A percentile compares a stretch with the other conserved stretches of the same genome.
Evolutionary conservation across 1,140 invertebrate species (phyloP).

Genomic region (Drosophila nigromelanica): DNA sequence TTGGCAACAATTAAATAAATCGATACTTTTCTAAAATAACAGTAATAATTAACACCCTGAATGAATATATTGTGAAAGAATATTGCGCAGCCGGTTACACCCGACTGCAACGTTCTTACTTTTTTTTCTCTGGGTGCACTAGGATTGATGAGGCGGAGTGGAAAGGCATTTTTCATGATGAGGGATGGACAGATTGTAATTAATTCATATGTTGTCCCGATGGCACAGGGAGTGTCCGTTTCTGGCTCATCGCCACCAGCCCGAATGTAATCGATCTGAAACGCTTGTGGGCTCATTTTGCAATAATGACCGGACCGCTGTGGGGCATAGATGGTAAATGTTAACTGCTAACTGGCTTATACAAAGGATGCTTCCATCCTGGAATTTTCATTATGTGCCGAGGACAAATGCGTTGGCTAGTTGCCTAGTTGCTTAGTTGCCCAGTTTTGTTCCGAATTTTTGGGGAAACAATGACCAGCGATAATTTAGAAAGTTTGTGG

Average conservation of each 20-base stretch:
- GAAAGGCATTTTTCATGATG: slow-evolving; percentile 27
- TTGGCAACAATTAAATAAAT: no score
- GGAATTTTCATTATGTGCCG: slow-evolving; percentile 38
- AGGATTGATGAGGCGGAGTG: background rate
- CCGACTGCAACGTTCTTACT: no score
- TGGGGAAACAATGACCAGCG: slow-evolving; percentile 54
- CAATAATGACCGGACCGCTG: slow-evolving; percentile 3
- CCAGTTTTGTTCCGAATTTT: slow-evolving; percentile 20
- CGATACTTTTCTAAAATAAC: no score
- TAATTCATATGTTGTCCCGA: slow-evolving; percentile 45
- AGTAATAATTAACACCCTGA: no score
- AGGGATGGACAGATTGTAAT: slow-evolving; percentile 36
- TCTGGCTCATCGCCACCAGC: slow-evolving; percentile 5
- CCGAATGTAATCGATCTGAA: slow-evolving; percentile 33
- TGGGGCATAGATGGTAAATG: background rate
- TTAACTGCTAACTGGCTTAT: background rate
- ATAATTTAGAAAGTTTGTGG: slow-evolving; percentile 59
- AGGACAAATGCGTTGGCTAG: slow-evolving; percentile 20
- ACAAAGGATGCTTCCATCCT: slow-evolving; percentile 15
- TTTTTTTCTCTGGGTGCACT: no score
- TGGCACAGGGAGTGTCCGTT: background rate
- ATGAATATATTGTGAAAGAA: no score
- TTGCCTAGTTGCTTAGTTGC: slow-evolving; percentile 5
- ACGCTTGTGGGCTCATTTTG: slow-evolving; percentile 18
- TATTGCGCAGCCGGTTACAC: no score